Conservation (phyloP, 2,797 vertebrate genomes). For the Gymnothorax reevesii region DNA sequence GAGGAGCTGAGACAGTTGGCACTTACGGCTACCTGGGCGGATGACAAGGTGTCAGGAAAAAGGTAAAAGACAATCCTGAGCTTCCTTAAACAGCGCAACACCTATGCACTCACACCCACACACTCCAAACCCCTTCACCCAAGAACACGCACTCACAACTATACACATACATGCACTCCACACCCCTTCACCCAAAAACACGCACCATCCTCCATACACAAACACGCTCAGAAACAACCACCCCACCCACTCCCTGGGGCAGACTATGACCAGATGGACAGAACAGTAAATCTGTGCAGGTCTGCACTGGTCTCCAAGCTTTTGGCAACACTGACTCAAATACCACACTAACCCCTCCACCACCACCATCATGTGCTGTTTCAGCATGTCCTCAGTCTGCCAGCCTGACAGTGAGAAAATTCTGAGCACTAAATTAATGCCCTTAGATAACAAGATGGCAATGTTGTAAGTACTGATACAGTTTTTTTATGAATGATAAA, state of each 20-base stretch:
- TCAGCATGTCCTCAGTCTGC: neutral
- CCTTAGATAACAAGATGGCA: neutral
- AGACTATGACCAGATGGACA: slow-evolving; percentile 44
- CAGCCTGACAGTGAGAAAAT: neutral
- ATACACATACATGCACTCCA: neutral
- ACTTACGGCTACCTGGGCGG: neutral
- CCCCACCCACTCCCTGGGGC: slow-evolving; percentile 32
- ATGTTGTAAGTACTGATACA: neutral
- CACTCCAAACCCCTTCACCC: neutral
- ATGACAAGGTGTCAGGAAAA: slow-evolving; percentile 6
- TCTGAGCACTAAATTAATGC: neutral
- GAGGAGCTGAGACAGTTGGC: neutral
- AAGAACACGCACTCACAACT: neutral
- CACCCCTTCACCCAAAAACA: neutral
- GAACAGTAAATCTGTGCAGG: slow-evolving; percentile 41
- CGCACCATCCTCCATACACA: neutral
- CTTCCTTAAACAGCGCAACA: slow-evolving; percentile 41
- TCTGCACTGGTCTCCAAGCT: slow-evolving; percentile 46
- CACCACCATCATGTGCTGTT: neutral
- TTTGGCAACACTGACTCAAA: neutral
- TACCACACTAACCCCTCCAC: neutral
- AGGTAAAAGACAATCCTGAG: slow-evolving; percentile 35
- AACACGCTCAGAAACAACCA: neutral
- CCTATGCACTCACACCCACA: neutral
- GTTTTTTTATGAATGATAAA: neutral